Evolutionary conservation across 2,113 vertebrate species (phyloP).

Genomic region (Heterotilapia buettikoferi): DNA sequence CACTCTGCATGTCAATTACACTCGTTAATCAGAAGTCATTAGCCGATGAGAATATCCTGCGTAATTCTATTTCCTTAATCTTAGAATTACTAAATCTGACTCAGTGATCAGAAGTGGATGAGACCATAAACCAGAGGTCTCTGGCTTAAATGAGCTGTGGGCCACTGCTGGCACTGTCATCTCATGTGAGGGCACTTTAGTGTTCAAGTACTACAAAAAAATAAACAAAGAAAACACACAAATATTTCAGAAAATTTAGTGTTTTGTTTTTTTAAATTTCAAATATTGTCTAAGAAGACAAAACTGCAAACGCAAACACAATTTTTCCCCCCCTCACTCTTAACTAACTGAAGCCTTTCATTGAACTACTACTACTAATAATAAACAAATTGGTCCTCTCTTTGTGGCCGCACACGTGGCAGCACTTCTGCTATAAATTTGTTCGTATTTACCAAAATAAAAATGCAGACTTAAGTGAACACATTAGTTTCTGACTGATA

Average conservation of each 20-base stretch:
- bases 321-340: neutral
- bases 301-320: neutral
- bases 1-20: neutral
- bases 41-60: neutral
- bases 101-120: neutral
- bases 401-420: neutral
- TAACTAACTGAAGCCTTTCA: neutral
- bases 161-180: neutral
- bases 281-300: neutral
- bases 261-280: neutral
- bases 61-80: accelerated
- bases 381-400: accelerated
- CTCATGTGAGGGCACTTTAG: neutral
- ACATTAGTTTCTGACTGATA: neutral
- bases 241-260: neutral
- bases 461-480: neutral
- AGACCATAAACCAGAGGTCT: neutral
- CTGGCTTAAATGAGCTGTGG: neutral
- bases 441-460: neutral
- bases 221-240: neutral
- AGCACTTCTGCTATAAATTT: accelerated
- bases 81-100: neutral
- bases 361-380: neutral
- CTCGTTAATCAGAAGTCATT: neutral
- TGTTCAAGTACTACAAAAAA: neutral